Evolutionary conservation across 2,113 vertebrate species (phyloP).

Genomic region (Tor tambroides): DNA sequence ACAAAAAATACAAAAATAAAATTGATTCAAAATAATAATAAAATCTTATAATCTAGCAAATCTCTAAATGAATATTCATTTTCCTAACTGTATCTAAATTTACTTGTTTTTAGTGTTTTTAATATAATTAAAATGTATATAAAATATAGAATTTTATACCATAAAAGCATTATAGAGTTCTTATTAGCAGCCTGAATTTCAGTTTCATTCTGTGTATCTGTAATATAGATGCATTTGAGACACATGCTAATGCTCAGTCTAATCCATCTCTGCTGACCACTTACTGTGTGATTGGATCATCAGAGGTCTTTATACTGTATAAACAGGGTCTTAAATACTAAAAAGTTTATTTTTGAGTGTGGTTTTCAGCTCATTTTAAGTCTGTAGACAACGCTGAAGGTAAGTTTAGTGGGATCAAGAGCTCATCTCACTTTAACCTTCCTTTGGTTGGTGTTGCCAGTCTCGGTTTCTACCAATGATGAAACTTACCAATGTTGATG

Average conservation of each 20-base stretch:
- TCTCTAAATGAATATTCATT: too few species aligned
- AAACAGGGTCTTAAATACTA: background rate
- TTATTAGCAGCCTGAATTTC: background rate
- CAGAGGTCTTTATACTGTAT: background rate
- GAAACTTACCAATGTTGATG: conserved; percentile 33
- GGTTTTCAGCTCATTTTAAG: background rate
- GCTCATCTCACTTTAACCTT: conserved; percentile 1
- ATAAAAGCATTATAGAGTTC: background rate
- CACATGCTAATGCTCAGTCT: background rate
- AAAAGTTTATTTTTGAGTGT: background rate
- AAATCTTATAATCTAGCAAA: too few species aligned
- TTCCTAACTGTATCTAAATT: too few species aligned
- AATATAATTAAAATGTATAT: too few species aligned
- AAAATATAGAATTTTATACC: background rate
- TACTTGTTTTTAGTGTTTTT: too few species aligned
- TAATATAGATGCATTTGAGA: background rate
- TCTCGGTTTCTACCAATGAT: conserved; percentile 7
- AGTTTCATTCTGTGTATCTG: background rate
- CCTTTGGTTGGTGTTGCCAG: conserved; percentile 24
- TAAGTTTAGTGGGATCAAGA: background rate
- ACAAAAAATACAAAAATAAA: too few species aligned
- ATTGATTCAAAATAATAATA: too few species aligned
- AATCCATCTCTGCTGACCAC: background rate
- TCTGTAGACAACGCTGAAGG: background rate
- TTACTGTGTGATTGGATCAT: background rate